Evolutionary conservation across 2,888 invertebrate species (phyloP).

Genomic region (Branchellion lobata): DNA sequence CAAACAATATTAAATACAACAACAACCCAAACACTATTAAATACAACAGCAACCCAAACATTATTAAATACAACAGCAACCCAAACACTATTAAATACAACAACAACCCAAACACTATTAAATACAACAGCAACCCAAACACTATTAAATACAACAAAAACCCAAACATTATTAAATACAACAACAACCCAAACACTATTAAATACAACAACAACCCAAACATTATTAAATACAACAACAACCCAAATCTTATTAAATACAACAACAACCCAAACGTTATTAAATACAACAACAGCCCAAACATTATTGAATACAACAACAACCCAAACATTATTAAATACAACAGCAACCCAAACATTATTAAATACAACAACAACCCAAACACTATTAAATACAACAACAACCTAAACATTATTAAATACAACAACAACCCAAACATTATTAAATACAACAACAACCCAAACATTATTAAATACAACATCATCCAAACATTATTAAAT

Average conservation of each 20-base stretch:
- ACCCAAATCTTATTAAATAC: neutral
- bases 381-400: no score
- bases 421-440: no score
- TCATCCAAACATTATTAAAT: no score
- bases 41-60: neutral
- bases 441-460: no score
- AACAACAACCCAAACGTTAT: neutral
- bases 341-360: no score
- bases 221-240: conserved; percentile 22
- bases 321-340: no score
- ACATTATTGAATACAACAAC: no score
- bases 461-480: no score
- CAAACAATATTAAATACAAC: neutral
- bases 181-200: neutral
- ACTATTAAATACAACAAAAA: neutral
- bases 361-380: no score
- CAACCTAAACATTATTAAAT: no score
- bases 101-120: neutral
- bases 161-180: neutral
- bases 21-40: neutral
- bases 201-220: neutral
- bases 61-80: neutral
- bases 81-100: neutral
- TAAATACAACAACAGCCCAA: no score
- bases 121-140: neutral